phyloP scores from a whole-genome alignment of 2,888 invertebrate genomes.

The Sinhomidia bicolor region DNA sequence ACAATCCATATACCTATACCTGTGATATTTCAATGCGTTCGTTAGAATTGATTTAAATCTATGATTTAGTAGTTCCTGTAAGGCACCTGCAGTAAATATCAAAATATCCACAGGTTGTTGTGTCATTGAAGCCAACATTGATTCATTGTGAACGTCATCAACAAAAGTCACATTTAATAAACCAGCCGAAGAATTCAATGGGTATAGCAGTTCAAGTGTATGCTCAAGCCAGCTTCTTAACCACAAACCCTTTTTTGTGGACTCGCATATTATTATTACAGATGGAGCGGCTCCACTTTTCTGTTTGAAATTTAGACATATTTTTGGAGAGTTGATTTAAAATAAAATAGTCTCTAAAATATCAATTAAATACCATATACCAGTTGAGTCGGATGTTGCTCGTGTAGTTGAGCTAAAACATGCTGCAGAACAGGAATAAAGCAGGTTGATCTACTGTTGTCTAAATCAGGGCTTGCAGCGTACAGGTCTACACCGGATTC shows the following conservation, averaged over 20 bases:
- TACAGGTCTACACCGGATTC: neutral
- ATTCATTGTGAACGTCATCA: neutral
- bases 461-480: neutral
- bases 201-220: neutral
- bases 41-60: neutral
- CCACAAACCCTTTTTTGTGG: neutral
- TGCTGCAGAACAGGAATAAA: constrained; percentile 3
- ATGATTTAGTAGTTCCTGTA: neutral
- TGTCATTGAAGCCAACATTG: neutral
- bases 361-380: neutral
- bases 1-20: too few relatives aligned
- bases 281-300: neutral
- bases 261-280: constrained; percentile 9
- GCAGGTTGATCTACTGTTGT: constrained; percentile 31
- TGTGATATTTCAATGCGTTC: neutral
- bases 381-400: neutral
- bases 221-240: neutral
- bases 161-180: neutral
- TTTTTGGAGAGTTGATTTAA: neutral
- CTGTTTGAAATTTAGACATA: neutral
- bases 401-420: neutral
- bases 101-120: constrained; percentile 16
- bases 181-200: neutral
- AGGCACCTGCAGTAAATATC: neutral
- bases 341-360: too few relatives aligned